phyloP scores from a whole-genome alignment of 2,888 invertebrate genomes.

The Eumerus sabulonum region DNA sequence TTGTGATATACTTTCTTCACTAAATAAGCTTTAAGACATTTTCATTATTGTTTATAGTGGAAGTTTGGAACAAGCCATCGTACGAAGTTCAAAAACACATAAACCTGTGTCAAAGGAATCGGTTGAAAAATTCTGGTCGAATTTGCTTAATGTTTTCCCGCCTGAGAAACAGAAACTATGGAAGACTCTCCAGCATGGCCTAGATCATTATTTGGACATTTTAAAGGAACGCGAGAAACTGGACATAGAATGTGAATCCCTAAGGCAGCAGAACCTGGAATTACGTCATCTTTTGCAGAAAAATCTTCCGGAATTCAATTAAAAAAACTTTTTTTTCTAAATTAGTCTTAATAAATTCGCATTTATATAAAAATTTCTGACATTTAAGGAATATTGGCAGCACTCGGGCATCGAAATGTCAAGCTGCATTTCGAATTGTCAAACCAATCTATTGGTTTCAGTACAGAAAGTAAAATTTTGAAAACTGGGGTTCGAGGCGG shows the following conservation, averaged over 20 bases:
- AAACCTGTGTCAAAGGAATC: constrained; percentile 77
- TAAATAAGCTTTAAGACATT: constrained; percentile 63
- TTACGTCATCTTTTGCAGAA: constrained; percentile 84
- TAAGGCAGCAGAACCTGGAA: constrained; percentile 85
- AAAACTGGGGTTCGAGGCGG: not conserved
- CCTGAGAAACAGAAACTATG: constrained; percentile 84
- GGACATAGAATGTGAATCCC: constrained; percentile 83
- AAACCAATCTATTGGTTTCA: constrained; percentile 15
- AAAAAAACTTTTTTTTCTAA: not conserved
- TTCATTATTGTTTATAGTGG: constrained; percentile 25
- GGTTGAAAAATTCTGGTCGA: constrained; percentile 84
- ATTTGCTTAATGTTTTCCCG: constrained; percentile 83
- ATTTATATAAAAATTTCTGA: not conserved
- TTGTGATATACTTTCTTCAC: constrained; percentile 50
- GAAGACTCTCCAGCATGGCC: constrained; percentile 79
- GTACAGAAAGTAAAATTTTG: not conserved
- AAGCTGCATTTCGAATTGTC: not conserved
- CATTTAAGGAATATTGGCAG: constrained; percentile 20
- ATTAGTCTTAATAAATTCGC: too few relatives aligned
- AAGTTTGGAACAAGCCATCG: constrained; percentile 39
- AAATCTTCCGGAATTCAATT: constrained; percentile 15
- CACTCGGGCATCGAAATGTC: constrained; percentile 23
- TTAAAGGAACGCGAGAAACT: constrained; percentile 83
- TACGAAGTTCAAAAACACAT: constrained; percentile 27
- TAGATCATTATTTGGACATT: constrained; percentile 77